Percentiles rank a stretch among this genome's conserved stretches.
Conservation (phyloP, 2,888 invertebrate species). For the Dryomyza anilis region DNA sequence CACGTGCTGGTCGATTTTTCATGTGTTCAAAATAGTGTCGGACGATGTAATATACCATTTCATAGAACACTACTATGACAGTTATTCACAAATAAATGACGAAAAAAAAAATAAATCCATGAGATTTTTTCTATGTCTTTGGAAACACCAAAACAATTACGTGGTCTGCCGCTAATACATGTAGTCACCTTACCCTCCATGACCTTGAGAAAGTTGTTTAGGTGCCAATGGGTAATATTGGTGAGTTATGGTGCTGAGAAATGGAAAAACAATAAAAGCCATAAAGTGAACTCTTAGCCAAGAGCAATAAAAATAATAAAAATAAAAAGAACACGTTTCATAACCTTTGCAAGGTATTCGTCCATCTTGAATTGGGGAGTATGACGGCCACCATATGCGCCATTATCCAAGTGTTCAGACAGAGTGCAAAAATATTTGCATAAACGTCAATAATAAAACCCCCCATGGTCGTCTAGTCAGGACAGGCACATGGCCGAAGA, state of each 20-base stretch:
- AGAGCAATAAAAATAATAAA: too few relatives aligned
- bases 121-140: neutral
- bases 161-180: neutral
- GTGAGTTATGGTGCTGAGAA: conserved; percentile 3
- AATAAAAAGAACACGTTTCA: neutral
- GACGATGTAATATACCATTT: too few relatives aligned
- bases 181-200: neutral
- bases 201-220: conserved; percentile 28
- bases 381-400: neutral
- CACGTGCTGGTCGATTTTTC: too few relatives aligned
- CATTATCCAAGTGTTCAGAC: neutral
- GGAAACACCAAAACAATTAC: neutral
- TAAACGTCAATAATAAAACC: conserved; percentile 14
- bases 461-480: neutral
- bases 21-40: too few relatives aligned
- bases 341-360: conserved; percentile 9
- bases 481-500: neutral
- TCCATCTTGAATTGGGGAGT: neutral
- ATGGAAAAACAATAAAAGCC: conserved; percentile 17
- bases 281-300: too few relatives aligned
- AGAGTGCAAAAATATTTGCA: conserved; percentile 9
- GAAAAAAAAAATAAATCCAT: too few relatives aligned
- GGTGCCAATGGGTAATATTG: neutral
- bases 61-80: too few relatives aligned
- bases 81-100: too few relatives aligned